Evolutionary conservation across 1,140 invertebrate species (phyloP).

Genomic region (Hylaeus anthracinus): DNA sequence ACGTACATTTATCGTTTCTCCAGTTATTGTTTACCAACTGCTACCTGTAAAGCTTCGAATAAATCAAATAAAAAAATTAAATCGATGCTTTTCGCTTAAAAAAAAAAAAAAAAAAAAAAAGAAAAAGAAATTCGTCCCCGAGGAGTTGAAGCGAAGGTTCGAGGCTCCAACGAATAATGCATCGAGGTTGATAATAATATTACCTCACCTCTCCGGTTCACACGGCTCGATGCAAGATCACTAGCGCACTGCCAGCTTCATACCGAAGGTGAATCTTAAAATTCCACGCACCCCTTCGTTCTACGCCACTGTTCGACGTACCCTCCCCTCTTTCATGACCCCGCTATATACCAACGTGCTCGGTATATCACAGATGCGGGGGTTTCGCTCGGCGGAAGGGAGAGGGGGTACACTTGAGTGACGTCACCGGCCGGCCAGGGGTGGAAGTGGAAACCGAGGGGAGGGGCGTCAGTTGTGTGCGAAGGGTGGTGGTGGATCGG

Average conservation of each 20-base stretch:
- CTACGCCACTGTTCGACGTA: slow-evolving; percentile 56
- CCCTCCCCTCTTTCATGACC: slow-evolving; percentile 4
- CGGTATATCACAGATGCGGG: slow-evolving; percentile 21
- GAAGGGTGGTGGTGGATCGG: slow-evolving; percentile 48
- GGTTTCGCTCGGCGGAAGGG: slow-evolving; percentile 34
- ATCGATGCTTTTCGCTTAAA: too few relatives aligned
- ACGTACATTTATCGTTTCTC: too few relatives aligned
- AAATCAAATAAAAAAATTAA: too few relatives aligned
- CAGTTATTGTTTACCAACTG: too few relatives aligned
- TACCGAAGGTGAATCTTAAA: slow-evolving; percentile 26
- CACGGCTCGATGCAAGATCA: slow-evolving; percentile 6
- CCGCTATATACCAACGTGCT: slow-evolving; percentile 12
- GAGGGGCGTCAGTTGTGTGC: slow-evolving; percentile 23
- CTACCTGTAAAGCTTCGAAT: too few relatives aligned
- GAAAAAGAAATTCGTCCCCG: too few relatives aligned
- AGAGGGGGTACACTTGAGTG: slow-evolving; percentile 51
- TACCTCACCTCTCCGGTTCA: slow-evolving; percentile 19
- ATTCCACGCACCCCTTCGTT: slow-evolving; percentile 31
- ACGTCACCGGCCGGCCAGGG: slow-evolving; percentile 60
- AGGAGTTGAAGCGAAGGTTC: too few relatives aligned
- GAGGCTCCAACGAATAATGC: neutral
- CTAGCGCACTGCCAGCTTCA: too few relatives aligned
- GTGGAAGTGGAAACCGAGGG: slow-evolving; percentile 23
- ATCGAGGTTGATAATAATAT: neutral
- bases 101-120: too few relatives aligned